Evolutionary conservation across 2,797 vertebrate genomes (phyloP), one percentile per base, ranked within the genome.

Genomic region (Aphelocoma californica): DNA sequence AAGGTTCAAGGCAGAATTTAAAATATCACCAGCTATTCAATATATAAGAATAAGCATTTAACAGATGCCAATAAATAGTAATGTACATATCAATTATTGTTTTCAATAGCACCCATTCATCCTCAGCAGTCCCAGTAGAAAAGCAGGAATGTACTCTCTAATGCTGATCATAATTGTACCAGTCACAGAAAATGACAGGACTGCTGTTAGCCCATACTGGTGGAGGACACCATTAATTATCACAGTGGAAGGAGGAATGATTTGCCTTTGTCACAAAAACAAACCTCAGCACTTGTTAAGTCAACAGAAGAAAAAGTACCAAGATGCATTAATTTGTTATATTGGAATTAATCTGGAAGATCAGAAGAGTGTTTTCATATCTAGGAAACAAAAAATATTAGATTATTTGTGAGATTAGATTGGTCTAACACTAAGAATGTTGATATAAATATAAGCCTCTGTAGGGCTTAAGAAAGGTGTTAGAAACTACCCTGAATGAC

Each of bases 151-250:
- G 29, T 50, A 64, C 44, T 60, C 29, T 71, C 32, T 87, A 73
- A 64, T 40, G 75, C 42, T 85, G 24, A 85, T 73, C 53, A 60
- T 60, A 80, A 85, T 60, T 89, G 53, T 25, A 64, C 32, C 14
- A 86, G 69, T 45, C 20, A 11, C 1, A 83, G 83, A 86, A 88
- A 83, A 65, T 54, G 61, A 65, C 54, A 86, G 38, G 69, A 31
- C 57, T 81, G 85, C 81, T 71, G 53, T 61, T 82, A 95, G 82
- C 69, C 65, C 5, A 0, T 51, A 26, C 42, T 61, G 48, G 45
- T 82, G 24, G 58, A 89, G 53, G 64, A 80, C 89, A 70, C 81
- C 47, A 58, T 84, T 89, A 81, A 90, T 91, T 94, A 92, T 67
- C 94, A 69, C 90, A 81, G 91, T 54, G 34, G 69, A 93, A 91